A percentile compares a stretch with the other conserved stretches of the same genome.
phyloP scores from a whole-genome alignment of 2,888 invertebrate genomes.

The Cylindroiulus punctatus region DNA sequence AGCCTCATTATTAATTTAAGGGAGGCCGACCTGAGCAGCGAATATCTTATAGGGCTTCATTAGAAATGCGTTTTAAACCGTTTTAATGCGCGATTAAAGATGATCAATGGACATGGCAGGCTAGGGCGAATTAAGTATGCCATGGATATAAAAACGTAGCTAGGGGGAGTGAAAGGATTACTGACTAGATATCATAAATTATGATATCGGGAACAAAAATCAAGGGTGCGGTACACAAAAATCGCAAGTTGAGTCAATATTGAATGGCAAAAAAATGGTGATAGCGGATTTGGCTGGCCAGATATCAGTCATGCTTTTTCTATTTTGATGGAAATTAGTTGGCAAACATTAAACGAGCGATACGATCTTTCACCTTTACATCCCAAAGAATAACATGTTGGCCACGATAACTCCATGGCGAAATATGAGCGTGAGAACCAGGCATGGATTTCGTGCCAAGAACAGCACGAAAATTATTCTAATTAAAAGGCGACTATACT shows the following conservation, averaged over 20 bases:
- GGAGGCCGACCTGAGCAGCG: neutral
- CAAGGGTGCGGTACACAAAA: conserved; percentile 12
- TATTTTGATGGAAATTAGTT: conserved; percentile 42
- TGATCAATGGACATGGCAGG: conserved; percentile 1
- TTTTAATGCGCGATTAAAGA: conserved; percentile 34
- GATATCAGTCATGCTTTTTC: neutral
- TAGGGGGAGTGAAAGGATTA: neutral
- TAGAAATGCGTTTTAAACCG: neutral
- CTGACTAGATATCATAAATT: conserved; percentile 16
- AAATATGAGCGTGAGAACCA: conserved; percentile 5
- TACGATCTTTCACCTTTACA: conserved; percentile 7
- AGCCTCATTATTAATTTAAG: conserved; percentile 38
- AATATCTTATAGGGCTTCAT: neutral
- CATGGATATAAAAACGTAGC: neutral
- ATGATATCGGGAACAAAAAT: conserved; percentile 29
- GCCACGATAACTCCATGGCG: neutral
- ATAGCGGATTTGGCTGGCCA: neutral
- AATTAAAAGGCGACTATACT: neutral
- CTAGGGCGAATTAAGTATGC: conserved; percentile 31
- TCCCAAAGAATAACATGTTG: neutral
- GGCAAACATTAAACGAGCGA: neutral
- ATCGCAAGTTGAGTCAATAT: neutral
- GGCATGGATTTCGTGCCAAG: no score
- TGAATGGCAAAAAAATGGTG: neutral
- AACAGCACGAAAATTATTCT: neutral